phyloP scores from a whole-genome alignment of 2,797 vertebrate species.

The Kryptopterus vitreolus region DNA sequence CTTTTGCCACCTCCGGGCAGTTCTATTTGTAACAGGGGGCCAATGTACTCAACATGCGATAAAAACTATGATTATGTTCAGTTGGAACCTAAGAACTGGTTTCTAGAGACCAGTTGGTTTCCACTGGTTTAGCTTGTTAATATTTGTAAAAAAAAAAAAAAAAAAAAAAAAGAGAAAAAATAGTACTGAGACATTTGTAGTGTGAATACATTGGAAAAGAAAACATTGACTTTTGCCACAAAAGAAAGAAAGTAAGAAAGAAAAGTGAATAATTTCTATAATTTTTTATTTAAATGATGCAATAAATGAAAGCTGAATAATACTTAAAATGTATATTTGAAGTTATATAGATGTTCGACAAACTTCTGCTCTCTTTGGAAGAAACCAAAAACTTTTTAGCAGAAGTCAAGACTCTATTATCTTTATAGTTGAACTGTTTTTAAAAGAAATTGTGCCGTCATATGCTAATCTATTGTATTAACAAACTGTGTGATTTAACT shows the following conservation, averaged over 20 bases:
- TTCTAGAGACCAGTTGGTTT: too few relatives aligned
- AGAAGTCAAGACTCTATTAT: too few relatives aligned
- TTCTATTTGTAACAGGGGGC: slow-evolving; percentile 39
- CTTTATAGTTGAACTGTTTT: too few relatives aligned
- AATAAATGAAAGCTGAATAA: neutral
- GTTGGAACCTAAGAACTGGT: neutral
- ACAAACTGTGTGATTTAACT: neutral
- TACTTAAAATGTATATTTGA: too few relatives aligned
- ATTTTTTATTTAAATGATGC: neutral
- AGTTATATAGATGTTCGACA: too few relatives aligned
- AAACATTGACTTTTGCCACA: neutral
- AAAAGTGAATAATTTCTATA: neutral
- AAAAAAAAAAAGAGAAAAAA: too few relatives aligned
- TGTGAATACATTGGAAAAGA: neutral
- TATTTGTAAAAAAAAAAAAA: too few relatives aligned
- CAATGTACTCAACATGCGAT: slow-evolving; percentile 29
- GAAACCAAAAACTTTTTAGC: too few relatives aligned
- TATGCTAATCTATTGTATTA: too few relatives aligned
- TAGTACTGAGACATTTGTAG: neutral
- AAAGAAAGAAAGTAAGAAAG: neutral
- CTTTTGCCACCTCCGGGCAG: too few relatives aligned
- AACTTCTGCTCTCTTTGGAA: too few relatives aligned
- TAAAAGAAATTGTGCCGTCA: too few relatives aligned
- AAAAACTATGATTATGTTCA: slow-evolving; percentile 6
- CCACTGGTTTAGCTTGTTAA: neutral